Evolutionary conservation across 2,888 invertebrate species (phyloP).

Genomic region (Apamea anceps): DNA sequence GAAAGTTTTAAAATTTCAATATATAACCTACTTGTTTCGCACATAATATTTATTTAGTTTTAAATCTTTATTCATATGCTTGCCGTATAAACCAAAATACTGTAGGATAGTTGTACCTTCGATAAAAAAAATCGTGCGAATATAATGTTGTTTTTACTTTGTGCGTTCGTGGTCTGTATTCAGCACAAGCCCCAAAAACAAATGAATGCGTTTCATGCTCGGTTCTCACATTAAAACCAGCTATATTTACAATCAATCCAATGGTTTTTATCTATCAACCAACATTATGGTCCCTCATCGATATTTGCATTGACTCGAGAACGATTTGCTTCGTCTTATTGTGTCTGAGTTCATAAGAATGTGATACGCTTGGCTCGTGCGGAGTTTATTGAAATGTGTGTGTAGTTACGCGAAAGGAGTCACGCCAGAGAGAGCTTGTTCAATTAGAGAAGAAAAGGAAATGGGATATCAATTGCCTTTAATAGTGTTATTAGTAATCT

Average conservation of each 20-base stretch:
- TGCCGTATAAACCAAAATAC: neutral
- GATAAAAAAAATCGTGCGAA: neutral
- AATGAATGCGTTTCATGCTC: neutral
- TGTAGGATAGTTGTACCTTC: neutral
- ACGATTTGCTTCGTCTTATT: constrained; percentile 35
- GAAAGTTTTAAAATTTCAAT: neutral
- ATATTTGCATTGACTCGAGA: constrained; percentile 22
- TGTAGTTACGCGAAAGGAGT: constrained; percentile 16
- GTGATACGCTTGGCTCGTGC: constrained; percentile 19
- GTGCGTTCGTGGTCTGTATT: neutral
- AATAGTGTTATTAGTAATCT: neutral
- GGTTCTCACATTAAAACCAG: neutral
- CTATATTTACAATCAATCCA: constrained; percentile 14
- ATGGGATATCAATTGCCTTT: constrained; percentile 4
- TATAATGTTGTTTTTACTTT: neutral
- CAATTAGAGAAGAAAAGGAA: constrained; percentile 9
- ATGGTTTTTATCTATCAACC: constrained; percentile 16
- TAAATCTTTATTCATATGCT: neutral
- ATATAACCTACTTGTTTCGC: too few relatives aligned
- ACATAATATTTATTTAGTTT: too few relatives aligned
- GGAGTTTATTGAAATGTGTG: constrained; percentile 30
- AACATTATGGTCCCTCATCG: constrained; percentile 21
- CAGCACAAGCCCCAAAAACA: neutral
- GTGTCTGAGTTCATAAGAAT: constrained; percentile 31
- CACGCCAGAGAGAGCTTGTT: constrained; percentile 1